Percentiles rank a stretch among this genome's conserved stretches.
Evolutionary conservation across 2,113 vertebrate species (phyloP).

Genomic region (Anarrhichthys ocellatus): DNA sequence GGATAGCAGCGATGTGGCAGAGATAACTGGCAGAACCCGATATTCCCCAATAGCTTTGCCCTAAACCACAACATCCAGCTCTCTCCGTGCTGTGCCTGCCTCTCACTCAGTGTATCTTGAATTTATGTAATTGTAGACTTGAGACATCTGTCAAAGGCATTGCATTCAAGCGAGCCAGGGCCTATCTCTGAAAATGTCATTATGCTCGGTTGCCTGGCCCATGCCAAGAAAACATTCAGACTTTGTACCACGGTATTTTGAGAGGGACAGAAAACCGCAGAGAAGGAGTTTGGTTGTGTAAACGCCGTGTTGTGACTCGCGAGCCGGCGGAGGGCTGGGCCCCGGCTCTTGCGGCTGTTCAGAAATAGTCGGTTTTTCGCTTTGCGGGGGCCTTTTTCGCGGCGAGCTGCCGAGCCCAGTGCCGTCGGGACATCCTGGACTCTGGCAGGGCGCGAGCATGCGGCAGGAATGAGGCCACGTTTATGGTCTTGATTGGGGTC

Average conservation of each 20-base stretch:
- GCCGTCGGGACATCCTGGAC: constrained; percentile 61
- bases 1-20: constrained; percentile 69
- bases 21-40: constrained; percentile 78
- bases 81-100: constrained; percentile 43
- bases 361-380: constrained; percentile 70
- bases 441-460: constrained; percentile 60
- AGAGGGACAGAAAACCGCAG: constrained; percentile 78
- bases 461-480: constrained; percentile 59
- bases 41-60: constrained; percentile 74
- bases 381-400: constrained; percentile 53
- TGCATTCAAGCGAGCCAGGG: constrained; percentile 76
- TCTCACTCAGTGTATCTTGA: constrained; percentile 65
- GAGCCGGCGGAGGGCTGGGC: constrained; percentile 66
- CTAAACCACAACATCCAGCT: constrained; percentile 59
- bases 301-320: constrained; percentile 77
- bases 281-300: constrained; percentile 73
- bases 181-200: constrained; percentile 85
- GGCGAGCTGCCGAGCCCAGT: constrained; percentile 31
- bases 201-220: constrained; percentile 72
- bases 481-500: constrained; percentile 76
- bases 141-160: constrained; percentile 82
- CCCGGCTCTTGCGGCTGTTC: constrained; percentile 42
- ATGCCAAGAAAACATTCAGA: constrained; percentile 83
- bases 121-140: constrained; percentile 81
- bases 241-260: constrained; percentile 84